phyloP scores from a whole-genome alignment of 2,797 vertebrate species.

The Pangasius macronema region DNA sequence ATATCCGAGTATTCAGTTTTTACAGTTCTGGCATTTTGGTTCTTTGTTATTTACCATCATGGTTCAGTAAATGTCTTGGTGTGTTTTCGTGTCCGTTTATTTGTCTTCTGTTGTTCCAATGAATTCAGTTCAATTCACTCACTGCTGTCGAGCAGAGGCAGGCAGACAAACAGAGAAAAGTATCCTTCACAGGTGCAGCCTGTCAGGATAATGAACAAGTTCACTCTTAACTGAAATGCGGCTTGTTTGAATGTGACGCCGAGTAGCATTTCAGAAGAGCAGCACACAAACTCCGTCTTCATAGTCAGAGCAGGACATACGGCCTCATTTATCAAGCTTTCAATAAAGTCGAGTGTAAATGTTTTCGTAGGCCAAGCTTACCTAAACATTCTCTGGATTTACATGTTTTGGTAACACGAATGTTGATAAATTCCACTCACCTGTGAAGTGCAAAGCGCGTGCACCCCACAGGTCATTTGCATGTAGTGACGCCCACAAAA shows the following conservation, averaged over 20 bases:
- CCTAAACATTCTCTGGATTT: background rate
- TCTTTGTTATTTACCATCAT: background rate
- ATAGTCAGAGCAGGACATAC: too few relatives aligned
- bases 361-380: background rate
- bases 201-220: background rate
- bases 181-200: background rate
- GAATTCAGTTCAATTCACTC: too few relatives aligned
- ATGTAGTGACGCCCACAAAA: background rate
- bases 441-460: background rate
- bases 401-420: too few relatives aligned
- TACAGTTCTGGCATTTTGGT: background rate
- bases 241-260: background rate
- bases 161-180: too few relatives aligned
- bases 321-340: background rate
- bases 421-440: background rate
- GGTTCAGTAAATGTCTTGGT: background rate
- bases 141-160: too few relatives aligned
- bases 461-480: background rate
- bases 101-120: background rate
- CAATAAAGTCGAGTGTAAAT: background rate
- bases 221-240: background rate
- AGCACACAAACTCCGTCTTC: background rate
- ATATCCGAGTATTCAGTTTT: background rate
- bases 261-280: background rate
- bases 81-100: background rate